Evolutionary conservation across 2,113 vertebrate genomes (phyloP), one percentile per base, ranked within the genome.

Genomic region (Hippocampus zosterae): DNA sequence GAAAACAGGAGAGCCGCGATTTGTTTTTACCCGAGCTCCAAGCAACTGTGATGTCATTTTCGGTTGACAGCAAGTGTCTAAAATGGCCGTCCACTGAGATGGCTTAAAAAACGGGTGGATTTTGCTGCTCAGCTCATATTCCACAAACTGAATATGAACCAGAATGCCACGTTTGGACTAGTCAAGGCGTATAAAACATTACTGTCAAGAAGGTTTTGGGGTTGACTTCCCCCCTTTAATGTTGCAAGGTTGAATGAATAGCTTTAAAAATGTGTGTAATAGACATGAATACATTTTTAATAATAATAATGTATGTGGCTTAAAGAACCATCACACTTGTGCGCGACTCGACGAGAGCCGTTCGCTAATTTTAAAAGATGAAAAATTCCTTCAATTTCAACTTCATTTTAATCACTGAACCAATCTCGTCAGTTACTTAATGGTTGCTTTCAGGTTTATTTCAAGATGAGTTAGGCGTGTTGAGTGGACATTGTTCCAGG

Each of bases 341-440:
- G 52, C n/a, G 62, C 10, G 9, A 33, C 37, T 81, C 63, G 63
- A 70, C 80, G 77, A 81, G 78, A 82, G 78, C 53, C 65, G 63
- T 74, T 71, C 68, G 74, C 78, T 84, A 75, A 64, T 82, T 53
- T 50, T 77, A 60, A 86, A 81, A 80, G 79, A 87, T 72, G 61
- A 25, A 16, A 3, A 78, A 68, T 19, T 3, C 73, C 68, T 63
- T 60, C 40, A 8, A 65, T 61, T 71, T 21, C 41, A 19, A 19
- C 11, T n/a, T n/a, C 40, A 18, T 2, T 50, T 65, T 2, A 27
- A 41, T 41, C 19, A 37, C 29, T 9, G 18, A 63, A 5, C 8
- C 61, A 10, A 42, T 9, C 21, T 56, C 27, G n/a, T 25, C 23
- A 23, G 23, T 23, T 11, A 63, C 21, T 41, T n/a, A 21, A 62